Conservation (phyloP, 2,113 vertebrate genomes). For the Eulacestoma nigropectus region DNA sequence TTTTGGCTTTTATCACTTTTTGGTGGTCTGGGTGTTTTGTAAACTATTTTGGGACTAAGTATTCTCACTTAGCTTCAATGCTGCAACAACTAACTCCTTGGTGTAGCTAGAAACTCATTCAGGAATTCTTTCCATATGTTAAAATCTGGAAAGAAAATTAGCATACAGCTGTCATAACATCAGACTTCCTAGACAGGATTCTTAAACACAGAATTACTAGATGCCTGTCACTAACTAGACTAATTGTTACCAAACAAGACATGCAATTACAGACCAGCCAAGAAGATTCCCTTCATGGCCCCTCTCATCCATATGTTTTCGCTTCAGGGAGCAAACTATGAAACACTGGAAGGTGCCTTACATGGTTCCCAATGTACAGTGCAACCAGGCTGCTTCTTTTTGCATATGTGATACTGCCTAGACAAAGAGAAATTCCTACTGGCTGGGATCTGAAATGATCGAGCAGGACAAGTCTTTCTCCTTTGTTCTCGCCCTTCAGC, state of each 20-base stretch:
- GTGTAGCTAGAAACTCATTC: neutral
- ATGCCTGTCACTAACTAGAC: neutral
- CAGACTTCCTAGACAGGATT: neutral
- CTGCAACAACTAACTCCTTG: neutral
- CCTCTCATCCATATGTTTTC: neutral
- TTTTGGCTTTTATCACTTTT: neutral
- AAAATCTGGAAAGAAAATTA: neutral
- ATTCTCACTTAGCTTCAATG: neutral
- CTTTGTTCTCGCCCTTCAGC: neutral
- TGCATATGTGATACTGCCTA: neutral
- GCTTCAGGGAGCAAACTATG: neutral
- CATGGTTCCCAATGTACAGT: neutral
- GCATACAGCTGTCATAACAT: conserved; percentile 1
- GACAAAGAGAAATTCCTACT: neutral
- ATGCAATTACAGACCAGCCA: neutral
- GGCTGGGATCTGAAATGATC: neutral
- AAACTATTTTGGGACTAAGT: neutral
- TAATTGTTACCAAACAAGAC: neutral
- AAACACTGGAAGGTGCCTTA: neutral
- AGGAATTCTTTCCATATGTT: neutral
- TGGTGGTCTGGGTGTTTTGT: neutral
- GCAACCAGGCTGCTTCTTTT: neutral
- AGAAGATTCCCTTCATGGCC: neutral
- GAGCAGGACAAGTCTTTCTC: neutral
- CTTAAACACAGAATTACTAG: neutral